phyloP scores from a whole-genome alignment of 2,888 invertebrate species.

The Eupithecia inturbata region DNA sequence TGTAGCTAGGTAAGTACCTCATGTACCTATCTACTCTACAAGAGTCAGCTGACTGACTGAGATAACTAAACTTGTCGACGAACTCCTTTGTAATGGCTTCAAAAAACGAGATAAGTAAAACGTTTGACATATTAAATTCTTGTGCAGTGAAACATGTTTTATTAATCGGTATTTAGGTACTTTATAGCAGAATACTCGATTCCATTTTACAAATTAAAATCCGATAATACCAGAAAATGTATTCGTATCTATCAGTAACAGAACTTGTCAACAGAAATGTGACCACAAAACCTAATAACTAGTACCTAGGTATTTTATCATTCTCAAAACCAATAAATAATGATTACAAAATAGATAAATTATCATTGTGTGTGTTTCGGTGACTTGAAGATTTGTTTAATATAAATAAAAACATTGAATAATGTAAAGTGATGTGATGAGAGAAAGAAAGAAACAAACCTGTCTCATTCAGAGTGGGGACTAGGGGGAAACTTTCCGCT shows the following conservation, averaged over 20 bases:
- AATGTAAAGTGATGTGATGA: neutral
- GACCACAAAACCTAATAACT: neutral
- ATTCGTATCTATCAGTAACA: neutral
- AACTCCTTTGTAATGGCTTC: slow-evolving; percentile 27
- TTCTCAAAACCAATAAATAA: neutral
- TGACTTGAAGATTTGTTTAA: neutral
- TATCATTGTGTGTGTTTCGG: neutral
- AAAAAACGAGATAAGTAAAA: slow-evolving; percentile 23
- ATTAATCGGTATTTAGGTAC: neutral
- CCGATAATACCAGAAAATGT: neutral
- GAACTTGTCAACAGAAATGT: neutral
- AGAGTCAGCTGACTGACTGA: slow-evolving; percentile 17
- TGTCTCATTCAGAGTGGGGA: neutral
- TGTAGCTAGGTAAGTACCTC: neutral
- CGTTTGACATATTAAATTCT: slow-evolving; percentile 32
- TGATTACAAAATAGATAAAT: neutral
- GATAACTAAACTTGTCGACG: slow-evolving; percentile 18
- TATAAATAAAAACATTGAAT: neutral
- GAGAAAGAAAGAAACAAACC: neutral
- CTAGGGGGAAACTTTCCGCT: neutral
- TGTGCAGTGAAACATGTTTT: slow-evolving; percentile 37
- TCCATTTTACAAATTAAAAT: slow-evolving; percentile 5
- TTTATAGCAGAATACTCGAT: slow-evolving; percentile 20
- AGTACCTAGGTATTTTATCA: neutral
- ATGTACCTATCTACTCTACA: neutral